These are phyloP conservation scores for Maniola hyperantus DNA, from an alignment of 2,888 invertebrate species.

Conservation along the genomic window DNA sequence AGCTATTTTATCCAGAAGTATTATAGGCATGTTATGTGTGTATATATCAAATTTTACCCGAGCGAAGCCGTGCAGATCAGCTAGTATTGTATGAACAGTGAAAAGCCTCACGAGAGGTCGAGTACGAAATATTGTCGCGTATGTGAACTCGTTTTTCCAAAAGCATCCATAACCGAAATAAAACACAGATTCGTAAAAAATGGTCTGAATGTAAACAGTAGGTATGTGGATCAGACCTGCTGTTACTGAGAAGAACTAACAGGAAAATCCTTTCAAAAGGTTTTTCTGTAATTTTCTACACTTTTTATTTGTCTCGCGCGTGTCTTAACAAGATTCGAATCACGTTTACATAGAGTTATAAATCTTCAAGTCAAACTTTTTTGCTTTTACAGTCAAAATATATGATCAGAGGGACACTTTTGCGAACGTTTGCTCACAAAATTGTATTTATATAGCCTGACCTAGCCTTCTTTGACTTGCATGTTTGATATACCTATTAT, in stretches of 20 bases:
- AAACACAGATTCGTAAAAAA: not conserved
- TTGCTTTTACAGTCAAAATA: not conserved
- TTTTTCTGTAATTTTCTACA: not conserved
- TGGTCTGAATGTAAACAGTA: not conserved
- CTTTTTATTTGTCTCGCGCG: not conserved
- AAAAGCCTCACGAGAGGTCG: too few species aligned
- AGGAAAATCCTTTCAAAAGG: not conserved
- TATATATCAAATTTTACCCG: too few species aligned
- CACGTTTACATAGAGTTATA: not conserved
- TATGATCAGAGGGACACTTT: not conserved
- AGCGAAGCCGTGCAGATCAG: too few species aligned
- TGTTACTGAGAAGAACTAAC: not conserved
- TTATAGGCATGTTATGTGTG: too few species aligned
- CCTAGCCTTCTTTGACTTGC: conserved; percentile 4
- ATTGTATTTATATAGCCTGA: conserved; percentile 5
- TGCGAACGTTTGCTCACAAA: conserved; percentile 10
- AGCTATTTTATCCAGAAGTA: too few species aligned
- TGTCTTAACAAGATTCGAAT: not conserved
- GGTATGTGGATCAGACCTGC: not conserved
- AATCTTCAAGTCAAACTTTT: not conserved
- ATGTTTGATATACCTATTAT: not conserved
- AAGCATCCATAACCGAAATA: not conserved
- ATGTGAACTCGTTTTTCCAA: too few species aligned
- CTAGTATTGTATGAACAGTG: too few species aligned
- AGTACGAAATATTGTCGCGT: too few species aligned